These are phyloP conservation scores for Drosophila busckii DNA, from an alignment of 1,140 invertebrate genomes.

Conservation along the genomic window DNA sequence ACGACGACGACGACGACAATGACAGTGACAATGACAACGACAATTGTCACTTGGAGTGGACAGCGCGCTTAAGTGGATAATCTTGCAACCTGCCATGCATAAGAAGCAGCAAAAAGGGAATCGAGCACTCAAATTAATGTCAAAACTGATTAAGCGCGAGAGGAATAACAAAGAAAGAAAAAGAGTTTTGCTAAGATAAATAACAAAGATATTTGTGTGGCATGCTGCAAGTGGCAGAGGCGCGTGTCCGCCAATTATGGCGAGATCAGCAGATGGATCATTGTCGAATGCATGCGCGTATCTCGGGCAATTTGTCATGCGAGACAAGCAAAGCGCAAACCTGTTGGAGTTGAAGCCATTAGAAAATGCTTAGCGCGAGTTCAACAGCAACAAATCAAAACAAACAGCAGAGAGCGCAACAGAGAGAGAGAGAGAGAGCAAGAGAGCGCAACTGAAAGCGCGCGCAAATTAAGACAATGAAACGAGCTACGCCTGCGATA, in stretches of 20 bases:
- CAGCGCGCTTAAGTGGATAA: constrained; percentile 74
- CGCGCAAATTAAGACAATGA: constrained; percentile 73
- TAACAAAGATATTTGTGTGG: constrained; percentile 27
- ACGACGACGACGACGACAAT: not conserved
- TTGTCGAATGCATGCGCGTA: constrained; percentile 22
- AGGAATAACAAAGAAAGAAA: not conserved
- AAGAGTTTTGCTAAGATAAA: too few relatives aligned
- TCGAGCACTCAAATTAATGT: constrained; percentile 65
- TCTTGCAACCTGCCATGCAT: constrained; percentile 50
- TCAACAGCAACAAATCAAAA: constrained; percentile 19
- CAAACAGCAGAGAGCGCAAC: not conserved
- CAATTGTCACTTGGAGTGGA: constrained; percentile 63
- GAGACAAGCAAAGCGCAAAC: constrained; percentile 46
- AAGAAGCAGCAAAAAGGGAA: constrained; percentile 48
- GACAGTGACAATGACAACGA: constrained; percentile 39
- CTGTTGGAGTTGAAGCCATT: constrained; percentile 29
- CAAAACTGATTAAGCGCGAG: constrained; percentile 65
- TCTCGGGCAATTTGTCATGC: constrained; percentile 39
- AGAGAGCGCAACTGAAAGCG: not conserved
- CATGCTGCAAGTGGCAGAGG: constrained; percentile 23
- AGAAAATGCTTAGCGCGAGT: constrained; percentile 31
- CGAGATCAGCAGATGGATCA: constrained; percentile 38
- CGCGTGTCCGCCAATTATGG: constrained; percentile 64
- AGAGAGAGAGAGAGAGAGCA: not conserved
- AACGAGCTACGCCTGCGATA: constrained; percentile 57